These are phyloP conservation scores for Falco cherrug DNA, from an alignment of 2,797 vertebrate genomes.

Conservation along the genomic window DNA sequence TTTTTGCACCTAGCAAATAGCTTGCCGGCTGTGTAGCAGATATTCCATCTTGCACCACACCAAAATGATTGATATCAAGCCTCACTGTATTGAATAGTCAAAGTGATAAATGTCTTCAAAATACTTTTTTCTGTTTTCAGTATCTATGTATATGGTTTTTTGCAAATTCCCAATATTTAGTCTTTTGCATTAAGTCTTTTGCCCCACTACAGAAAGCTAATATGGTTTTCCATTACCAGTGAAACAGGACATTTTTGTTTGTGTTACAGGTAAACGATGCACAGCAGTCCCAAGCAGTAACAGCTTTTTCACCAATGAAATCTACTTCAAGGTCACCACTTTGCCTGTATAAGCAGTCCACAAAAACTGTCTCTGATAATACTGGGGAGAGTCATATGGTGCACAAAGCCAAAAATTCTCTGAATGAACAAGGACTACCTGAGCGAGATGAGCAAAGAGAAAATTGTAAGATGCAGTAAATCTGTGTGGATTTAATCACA, in stretches of 20 bases:
- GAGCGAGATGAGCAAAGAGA: conserved; percentile 74
- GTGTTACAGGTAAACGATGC: conserved; percentile 61
- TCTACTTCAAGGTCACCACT: conserved; percentile 21
- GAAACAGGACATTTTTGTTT: conserved; percentile 13
- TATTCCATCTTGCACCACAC: background rate
- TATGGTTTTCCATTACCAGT: background rate
- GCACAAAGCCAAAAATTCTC: background rate
- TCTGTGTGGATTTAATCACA: background rate
- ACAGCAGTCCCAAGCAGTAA: background rate
- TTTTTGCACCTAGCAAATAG: background rate
- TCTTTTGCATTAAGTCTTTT: background rate
- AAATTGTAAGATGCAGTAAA: conserved; percentile 87
- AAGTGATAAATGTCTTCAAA: background rate
- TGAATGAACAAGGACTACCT: conserved; percentile 25
- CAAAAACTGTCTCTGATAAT: conserved; percentile 26
- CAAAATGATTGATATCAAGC: background rate
- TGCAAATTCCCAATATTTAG: background rate
- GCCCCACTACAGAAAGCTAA: background rate
- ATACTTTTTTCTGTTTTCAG: background rate
- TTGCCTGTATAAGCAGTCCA: conserved; percentile 42
- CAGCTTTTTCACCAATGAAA: background rate
- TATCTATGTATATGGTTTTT: background rate
- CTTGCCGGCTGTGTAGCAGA: background rate
- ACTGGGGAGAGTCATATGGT: background rate
- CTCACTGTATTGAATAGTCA: background rate